Percentiles rank a stretch among this genome's conserved stretches.
Evolutionary conservation across 2,797 vertebrate genomes (phyloP).

Genomic region (Vireo griseus): DNA sequence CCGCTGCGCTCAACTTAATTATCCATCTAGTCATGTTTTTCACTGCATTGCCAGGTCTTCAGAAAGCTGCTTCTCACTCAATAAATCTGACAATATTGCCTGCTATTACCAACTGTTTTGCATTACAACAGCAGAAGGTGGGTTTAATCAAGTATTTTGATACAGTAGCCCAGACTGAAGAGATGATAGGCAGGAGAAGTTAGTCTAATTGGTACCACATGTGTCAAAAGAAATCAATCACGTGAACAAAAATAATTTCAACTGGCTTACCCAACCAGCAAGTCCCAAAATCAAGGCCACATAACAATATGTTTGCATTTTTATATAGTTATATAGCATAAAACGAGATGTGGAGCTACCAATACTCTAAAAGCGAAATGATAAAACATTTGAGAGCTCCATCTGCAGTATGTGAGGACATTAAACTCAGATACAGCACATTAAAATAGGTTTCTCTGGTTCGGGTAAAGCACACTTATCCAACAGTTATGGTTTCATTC

Average conservation of each 20-base stretch:
- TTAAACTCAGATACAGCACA: neutral
- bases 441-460: neutral
- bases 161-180: conserved; percentile 45
- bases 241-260: neutral
- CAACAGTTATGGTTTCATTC: neutral
- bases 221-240: conserved; percentile 41
- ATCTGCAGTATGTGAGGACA: neutral
- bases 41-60: conserved; percentile 27
- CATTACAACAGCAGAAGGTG: conserved; percentile 51
- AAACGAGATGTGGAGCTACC: neutral
- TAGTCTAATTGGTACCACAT: conserved; percentile 51
- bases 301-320: neutral
- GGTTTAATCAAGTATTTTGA: conserved; percentile 56
- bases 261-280: neutral
- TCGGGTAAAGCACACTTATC: neutral
- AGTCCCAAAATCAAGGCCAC: neutral
- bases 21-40: conserved; percentile 37
- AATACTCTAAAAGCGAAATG: neutral
- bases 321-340: neutral
- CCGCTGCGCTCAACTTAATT: conserved; percentile 31
- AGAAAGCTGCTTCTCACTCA: conserved; percentile 58
- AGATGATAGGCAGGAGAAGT: conserved; percentile 46
- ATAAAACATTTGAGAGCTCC: neutral
- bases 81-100: conserved; percentile 56
- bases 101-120: conserved; percentile 48